Percentiles rank a stretch among this genome's conserved stretches.
phyloP scores from a whole-genome alignment of 2,888 invertebrate genomes.

The Eulithis testata region DNA sequence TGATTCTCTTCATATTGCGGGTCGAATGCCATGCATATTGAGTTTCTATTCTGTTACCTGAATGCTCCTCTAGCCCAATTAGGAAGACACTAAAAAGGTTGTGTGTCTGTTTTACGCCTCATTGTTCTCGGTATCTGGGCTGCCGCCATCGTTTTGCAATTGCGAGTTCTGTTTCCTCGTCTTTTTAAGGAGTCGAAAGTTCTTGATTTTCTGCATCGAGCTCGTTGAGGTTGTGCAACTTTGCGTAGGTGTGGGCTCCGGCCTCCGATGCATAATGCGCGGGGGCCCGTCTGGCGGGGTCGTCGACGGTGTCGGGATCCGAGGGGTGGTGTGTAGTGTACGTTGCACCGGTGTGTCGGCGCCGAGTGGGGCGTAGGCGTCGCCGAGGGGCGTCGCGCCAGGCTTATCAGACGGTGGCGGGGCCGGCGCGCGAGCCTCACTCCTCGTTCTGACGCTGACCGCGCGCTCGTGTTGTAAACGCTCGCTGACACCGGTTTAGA shows the following conservation, averaged over 20 bases:
- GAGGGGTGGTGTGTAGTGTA: constrained; percentile 76
- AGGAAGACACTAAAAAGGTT: constrained; percentile 79
- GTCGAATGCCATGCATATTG: constrained; percentile 78
- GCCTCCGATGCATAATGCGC: constrained; percentile 74
- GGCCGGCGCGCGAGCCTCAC: constrained; percentile 83
- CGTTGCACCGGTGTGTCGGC: constrained; percentile 73
- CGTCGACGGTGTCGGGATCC: constrained; percentile 59
- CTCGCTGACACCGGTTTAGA: constrained; percentile 77
- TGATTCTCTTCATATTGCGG: constrained; percentile 78
- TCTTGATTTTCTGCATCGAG: constrained; percentile 70
- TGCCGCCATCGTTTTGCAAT: constrained; percentile 72
- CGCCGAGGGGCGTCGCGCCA: constrained; percentile 84
- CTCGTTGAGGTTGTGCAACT: constrained; percentile 73
- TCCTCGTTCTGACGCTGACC: constrained; percentile 76
- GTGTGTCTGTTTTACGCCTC: constrained; percentile 72
- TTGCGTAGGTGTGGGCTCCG: constrained; percentile 78
- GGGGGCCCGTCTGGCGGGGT: constrained; percentile 72
- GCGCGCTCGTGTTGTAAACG: constrained; percentile 72
- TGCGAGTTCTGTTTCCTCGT: constrained; percentile 67
- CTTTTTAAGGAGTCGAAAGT: constrained; percentile 82
- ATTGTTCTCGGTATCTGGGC: constrained; percentile 79
- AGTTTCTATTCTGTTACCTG: constrained; percentile 73
- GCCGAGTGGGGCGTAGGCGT: constrained; percentile 83
- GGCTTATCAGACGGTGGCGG: constrained; percentile 84
- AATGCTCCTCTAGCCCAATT: constrained; percentile 74